Conservation (phyloP, 2,888 invertebrate species). For the Athalia rosae region DNA sequence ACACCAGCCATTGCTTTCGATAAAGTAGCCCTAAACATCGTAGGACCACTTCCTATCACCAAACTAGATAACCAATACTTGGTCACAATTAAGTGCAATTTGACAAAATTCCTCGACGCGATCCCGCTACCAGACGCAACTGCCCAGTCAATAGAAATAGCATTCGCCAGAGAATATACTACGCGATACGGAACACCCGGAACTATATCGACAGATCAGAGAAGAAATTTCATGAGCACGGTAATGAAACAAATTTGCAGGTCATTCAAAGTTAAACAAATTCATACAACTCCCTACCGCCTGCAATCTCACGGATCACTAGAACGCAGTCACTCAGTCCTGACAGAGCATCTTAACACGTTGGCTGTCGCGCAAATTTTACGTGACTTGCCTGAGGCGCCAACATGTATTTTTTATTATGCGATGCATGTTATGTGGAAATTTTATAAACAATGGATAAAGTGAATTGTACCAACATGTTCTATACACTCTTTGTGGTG, state of each 20-base stretch:
- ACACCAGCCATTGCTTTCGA: neutral
- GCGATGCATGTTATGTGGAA: no score
- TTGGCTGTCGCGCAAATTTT: no score
- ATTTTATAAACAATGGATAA: no score
- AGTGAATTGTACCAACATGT: no score
- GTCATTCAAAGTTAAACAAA: neutral
- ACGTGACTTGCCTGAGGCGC: no score
- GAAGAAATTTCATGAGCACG: slow-evolving; percentile 1
- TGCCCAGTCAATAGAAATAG: neutral
- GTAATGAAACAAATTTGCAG: neutral
- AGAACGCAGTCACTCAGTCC: slow-evolving; percentile 6
- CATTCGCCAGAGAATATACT: neutral
- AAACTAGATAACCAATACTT: no score
- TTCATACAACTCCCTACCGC: slow-evolving; percentile 3
- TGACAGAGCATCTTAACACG: no score
- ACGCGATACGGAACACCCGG: neutral
- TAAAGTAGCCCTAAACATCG: slow-evolving; percentile 3
- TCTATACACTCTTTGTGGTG: no score
- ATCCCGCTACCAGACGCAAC: slow-evolving; percentile 39
- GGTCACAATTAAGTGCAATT: neutral
- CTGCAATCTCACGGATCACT: slow-evolving; percentile 21
- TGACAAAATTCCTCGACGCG: slow-evolving; percentile 9
- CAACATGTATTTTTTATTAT: no score
- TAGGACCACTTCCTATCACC: neutral
- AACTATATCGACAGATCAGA: neutral